Conservation (phyloP, 1,140 invertebrate species). For the Scaptodrosophila lebanonensis region DNA sequence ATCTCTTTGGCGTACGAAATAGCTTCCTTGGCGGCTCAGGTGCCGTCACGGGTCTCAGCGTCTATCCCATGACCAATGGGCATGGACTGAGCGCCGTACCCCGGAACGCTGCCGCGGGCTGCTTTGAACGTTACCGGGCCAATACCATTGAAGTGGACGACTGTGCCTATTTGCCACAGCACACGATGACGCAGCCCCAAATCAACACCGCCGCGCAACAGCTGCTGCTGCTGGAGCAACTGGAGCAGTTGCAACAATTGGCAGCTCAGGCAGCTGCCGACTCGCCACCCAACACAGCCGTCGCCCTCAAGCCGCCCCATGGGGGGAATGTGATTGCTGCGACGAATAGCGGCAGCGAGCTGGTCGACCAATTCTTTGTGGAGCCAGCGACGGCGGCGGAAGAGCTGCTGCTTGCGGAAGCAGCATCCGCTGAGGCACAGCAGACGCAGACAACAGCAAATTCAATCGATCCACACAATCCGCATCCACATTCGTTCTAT, state of each 20-base stretch:
- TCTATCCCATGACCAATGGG: slow-evolving; percentile 23
- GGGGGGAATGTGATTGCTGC: slow-evolving; percentile 56
- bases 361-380: slow-evolving; percentile 66
- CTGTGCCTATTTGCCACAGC: slow-evolving; percentile 58
- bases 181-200: neutral
- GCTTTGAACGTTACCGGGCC: slow-evolving; percentile 59
- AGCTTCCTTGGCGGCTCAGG: slow-evolving; percentile 35
- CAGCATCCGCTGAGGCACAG: slow-evolving; percentile 4
- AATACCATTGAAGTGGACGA: slow-evolving; percentile 75
- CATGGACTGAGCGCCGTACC: neutral
- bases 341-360: slow-evolving; percentile 54
- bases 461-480: slow-evolving; percentile 44
- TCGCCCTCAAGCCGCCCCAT: slow-evolving; percentile 31
- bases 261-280: slow-evolving; percentile 65
- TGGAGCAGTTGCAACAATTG: slow-evolving; percentile 66
- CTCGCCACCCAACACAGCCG: slow-evolving; percentile 59
- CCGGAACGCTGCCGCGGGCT: too few relatives aligned
- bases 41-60: slow-evolving; percentile 47
- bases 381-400: slow-evolving; percentile 57
- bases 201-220: slow-evolving; percentile 47
- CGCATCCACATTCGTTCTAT: slow-evolving; percentile 57
- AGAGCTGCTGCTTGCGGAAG: slow-evolving; percentile 18
- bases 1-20: slow-evolving; percentile 48
- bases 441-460: slow-evolving; percentile 21
- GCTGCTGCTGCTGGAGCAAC: slow-evolving; percentile 62